Conservation (phyloP, 92 coral and sea anemone species). For the Palythoa grandis region DNA sequence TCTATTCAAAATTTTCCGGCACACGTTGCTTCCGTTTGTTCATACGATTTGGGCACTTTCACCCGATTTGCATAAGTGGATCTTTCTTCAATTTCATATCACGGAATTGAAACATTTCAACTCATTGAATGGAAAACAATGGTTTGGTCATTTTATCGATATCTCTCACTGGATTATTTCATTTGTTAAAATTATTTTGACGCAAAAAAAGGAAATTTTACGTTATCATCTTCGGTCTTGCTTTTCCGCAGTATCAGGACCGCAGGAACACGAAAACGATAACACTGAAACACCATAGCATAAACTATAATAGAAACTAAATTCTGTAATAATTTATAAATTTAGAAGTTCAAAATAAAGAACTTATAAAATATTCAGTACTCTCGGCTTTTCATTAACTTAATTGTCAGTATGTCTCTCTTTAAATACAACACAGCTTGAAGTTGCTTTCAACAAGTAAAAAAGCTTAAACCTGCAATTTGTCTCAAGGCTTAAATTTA, state of each 20-base stretch:
- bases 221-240: background rate
- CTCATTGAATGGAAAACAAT: background rate
- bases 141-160: background rate
- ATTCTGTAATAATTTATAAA: slow-evolving; percentile 14
- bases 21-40: slow-evolving; percentile 24
- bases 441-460: slow-evolving; percentile 1
- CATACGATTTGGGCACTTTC: slow-evolving; percentile 18
- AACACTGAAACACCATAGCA: background rate
- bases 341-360: background rate
- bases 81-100: slow-evolving; percentile 2
- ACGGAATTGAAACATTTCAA: background rate
- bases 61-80: slow-evolving; percentile 21
- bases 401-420: slow-evolving; percentile 1
- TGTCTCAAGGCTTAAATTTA: slow-evolving; percentile 13
- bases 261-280: background rate
- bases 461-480: background rate
- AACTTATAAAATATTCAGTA: slow-evolving; percentile 36
- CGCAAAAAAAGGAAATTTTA: background rate
- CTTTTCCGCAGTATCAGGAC: background rate
- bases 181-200: background rate
- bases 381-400: slow-evolving; percentile 37
- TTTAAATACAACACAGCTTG: slow-evolving; percentile 44
- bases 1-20: slow-evolving; percentile 24
- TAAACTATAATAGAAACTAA: background rate
- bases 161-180: background rate